Percentiles rank a stretch among this genome's conserved stretches.
Evolutionary conservation across 2,113 vertebrate species (phyloP).

Genomic region (Cinclus cinclus): DNA sequence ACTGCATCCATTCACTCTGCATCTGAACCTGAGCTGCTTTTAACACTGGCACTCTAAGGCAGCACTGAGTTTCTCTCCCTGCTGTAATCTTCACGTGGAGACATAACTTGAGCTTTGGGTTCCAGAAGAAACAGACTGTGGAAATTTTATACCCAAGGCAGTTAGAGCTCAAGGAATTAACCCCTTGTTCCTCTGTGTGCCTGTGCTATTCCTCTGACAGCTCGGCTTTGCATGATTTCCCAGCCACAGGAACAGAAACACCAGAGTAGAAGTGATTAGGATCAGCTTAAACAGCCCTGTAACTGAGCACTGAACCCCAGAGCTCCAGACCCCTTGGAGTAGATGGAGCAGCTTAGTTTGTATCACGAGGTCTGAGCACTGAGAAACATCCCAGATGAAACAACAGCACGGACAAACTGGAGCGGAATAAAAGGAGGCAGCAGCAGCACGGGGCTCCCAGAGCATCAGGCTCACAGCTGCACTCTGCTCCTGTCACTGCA

Average conservation of each 20-base stretch:
- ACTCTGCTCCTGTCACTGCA: not conserved
- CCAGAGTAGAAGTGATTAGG: not conserved
- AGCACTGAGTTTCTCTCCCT: not conserved
- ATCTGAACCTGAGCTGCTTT: not conserved
- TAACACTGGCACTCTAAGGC: not conserved
- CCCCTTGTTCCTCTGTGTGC: rapidly evolving
- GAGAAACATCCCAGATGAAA: not conserved
- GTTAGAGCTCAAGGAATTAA: not conserved
- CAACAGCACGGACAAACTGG: not conserved
- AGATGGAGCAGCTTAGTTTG: not conserved
- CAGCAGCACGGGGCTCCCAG: not conserved
- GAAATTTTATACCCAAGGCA: rapidly evolving
- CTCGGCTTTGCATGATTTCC: not conserved
- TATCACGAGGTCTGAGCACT: not conserved
- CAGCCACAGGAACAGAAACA: not conserved
- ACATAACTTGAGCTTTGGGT: not conserved
- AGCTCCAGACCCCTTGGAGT: not conserved
- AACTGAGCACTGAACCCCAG: not conserved
- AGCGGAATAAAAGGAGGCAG: constrained; percentile 6
- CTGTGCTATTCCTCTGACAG: not conserved
- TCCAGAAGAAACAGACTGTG: not conserved
- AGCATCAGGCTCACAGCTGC: not conserved
- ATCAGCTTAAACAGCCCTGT: not conserved
- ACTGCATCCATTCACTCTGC: not conserved
- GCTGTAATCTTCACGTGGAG: not conserved